Evolutionary conservation across 1,140 invertebrate genomes (phyloP), one percentile per base, ranked within the genome.

Genomic region (Scaptodrosophila lebanonensis): DNA sequence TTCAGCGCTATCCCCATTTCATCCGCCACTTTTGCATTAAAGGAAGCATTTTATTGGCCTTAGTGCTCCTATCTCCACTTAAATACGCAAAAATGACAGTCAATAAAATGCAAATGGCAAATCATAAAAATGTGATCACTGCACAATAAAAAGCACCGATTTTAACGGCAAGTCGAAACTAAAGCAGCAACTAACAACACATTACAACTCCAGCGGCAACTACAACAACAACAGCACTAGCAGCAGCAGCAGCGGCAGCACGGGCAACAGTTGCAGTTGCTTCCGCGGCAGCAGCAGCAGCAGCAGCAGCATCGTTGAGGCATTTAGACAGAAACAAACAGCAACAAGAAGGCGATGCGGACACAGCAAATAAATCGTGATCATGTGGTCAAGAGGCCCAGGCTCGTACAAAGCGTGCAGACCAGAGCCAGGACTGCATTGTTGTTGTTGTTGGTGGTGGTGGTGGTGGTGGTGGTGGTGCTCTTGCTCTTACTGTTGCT

Each of bases 341-440:
- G 43, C 48, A 63, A 59, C 25, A 70, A 30, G 40, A 54, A 48
- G 56, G 15, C 51, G 38, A 66, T 62, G 32, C 63, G 43, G 75
- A 25, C 22, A 25, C 40, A 50, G 66, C 64, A 83, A 83, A 85
- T 85, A 85, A 85, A 85, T 85, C 83, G 83, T 85, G 83, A 85
- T 85, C 83, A 85, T 68, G 76, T 85, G 83, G 77, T 83, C 77
- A 85, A 83, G 70, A 84, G 70, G 76, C 61, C 64, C 49, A 51
- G 43, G 17, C 22, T 8, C 22, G 8, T 12, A 58, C 25, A 49
- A 58, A 25, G 20, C 35, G 12, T 17, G 11, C 47, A 52, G 49
- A 48, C 51, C 11, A 38, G 17, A 43, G 39, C 27, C 22, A 38
- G 25, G 32, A 12, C 17, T 12, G 17, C 29, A 12, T 17, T 47